Percentiles rank a stretch among this genome's conserved stretches.
Conservation (phyloP, 2,113 vertebrate genomes). For the Calidris pugnax region DNA sequence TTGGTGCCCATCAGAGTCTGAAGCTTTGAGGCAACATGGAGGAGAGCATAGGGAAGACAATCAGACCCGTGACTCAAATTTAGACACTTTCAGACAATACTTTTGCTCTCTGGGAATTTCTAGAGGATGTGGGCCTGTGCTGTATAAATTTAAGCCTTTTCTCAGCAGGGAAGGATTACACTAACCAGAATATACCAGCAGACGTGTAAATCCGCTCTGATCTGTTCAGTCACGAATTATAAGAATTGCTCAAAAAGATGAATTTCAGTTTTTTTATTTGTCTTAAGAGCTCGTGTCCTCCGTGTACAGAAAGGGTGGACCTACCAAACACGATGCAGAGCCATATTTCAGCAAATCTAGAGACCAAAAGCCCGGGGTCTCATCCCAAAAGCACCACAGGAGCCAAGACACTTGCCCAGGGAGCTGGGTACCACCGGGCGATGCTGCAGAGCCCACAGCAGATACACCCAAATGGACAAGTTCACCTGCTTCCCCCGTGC, state of each 20-base stretch:
- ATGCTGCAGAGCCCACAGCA: background rate
- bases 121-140: background rate
- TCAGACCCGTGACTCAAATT: background rate
- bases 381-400: rapidly evolving
- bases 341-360: background rate
- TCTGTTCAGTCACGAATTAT: background rate
- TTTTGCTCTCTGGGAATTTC: background rate
- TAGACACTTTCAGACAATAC: background rate
- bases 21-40: background rate
- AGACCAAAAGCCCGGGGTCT: background rate
- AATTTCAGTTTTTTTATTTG: background rate
- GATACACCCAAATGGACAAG: background rate
- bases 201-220: background rate
- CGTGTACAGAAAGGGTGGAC: background rate
- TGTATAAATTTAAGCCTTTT: background rate
- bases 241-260: background rate
- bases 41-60: background rate
- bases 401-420: background rate
- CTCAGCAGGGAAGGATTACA: background rate
- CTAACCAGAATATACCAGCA: background rate
- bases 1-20: background rate
- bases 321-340: background rate
- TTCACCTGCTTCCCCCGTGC: background rate
- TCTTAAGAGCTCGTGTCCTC: background rate
- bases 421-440: rapidly evolving